These are phyloP conservation scores for Alcedo quadribrachys DNA, from an alignment of 2,797 vertebrate genomes.

Conservation along the genomic window DNA sequence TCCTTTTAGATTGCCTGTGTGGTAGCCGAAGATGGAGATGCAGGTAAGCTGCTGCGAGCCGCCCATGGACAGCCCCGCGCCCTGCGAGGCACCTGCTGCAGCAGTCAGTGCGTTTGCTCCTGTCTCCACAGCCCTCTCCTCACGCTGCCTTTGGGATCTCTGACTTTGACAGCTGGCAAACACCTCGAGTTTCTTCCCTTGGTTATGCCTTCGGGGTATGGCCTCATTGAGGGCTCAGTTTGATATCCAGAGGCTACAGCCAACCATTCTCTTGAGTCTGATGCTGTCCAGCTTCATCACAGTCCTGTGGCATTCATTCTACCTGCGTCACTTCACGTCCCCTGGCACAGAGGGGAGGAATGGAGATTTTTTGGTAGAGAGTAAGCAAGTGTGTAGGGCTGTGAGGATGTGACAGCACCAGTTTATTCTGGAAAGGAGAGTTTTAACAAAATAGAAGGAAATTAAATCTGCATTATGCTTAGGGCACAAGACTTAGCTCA, in stretches of 20 bases:
- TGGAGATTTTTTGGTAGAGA: background rate
- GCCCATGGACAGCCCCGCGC: fast-evolving
- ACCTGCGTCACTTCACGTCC: background rate
- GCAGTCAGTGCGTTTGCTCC: background rate
- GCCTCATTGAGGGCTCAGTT: background rate
- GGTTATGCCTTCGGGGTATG: background rate
- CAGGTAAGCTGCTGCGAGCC: background rate
- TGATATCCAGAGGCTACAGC: background rate
- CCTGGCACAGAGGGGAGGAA: background rate
- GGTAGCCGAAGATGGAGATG: fast-evolving
- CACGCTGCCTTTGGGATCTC: fast-evolving
- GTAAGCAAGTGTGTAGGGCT: background rate
- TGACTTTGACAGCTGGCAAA: background rate
- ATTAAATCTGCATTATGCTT: fast-evolving
- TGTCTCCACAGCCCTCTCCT: background rate
- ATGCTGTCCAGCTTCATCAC: fast-evolving
- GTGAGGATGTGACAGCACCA: background rate
- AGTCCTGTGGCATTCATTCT: background rate
- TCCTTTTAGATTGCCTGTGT: no score
- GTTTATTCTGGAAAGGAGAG: background rate
- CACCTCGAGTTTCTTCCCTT: background rate
- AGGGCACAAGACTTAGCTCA: background rate
- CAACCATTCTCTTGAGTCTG: background rate
- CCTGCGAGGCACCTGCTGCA: background rate
- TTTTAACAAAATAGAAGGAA: background rate